phyloP scores from a whole-genome alignment of 2,113 vertebrate species.

The Neolamprologus hecqui region DNA sequence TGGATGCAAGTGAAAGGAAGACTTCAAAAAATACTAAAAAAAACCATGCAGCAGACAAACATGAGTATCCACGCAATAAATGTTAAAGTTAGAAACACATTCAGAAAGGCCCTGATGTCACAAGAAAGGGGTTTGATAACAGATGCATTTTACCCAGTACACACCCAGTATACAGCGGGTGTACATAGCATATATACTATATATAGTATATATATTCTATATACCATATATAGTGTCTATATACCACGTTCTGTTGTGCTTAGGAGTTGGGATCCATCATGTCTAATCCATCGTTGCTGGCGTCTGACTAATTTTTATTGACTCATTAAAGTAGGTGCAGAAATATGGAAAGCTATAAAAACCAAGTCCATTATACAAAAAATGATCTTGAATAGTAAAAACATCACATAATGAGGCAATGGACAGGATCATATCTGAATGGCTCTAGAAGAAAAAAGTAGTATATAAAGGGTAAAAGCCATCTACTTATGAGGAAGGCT shows the following conservation, averaged over 20 bases:
- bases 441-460: conserved; percentile 57
- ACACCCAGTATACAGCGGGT: not conserved
- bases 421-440: conserved; percentile 78
- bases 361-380: not conserved
- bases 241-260: not conserved
- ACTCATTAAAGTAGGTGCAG: not conserved
- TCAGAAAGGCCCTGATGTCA: not conserved
- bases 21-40: not conserved
- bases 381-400: not conserved
- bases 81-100: not conserved
- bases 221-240: not conserved
- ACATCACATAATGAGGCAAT: conserved; percentile 31
- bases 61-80: not conserved
- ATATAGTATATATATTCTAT: not conserved
- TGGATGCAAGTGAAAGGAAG: not conserved
- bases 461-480: conserved; percentile 23
- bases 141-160: not conserved
- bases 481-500: not conserved
- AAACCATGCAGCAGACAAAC: not conserved
- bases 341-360: not conserved
- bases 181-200: not conserved
- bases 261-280: not conserved
- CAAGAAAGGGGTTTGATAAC: not conserved
- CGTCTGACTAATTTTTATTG: not conserved
- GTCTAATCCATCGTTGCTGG: not conserved